Percentiles rank a stretch among this genome's conserved stretches.
These are phyloP conservation scores for Odontesthes bonariensis DNA, from an alignment of 2,113 vertebrate species.

Conservation along the genomic window DNA sequence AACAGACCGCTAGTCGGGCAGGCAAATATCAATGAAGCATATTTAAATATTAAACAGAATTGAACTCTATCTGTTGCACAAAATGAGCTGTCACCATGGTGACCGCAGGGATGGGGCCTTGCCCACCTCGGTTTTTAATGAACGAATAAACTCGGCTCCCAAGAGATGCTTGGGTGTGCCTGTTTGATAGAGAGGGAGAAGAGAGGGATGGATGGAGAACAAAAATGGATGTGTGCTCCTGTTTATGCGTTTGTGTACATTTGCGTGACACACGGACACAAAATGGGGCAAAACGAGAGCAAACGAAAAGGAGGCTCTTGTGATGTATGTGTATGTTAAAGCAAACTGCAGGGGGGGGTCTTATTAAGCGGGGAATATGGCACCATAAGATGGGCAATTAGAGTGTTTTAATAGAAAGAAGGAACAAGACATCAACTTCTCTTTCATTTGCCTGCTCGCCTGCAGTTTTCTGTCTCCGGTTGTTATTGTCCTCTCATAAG, in stretches of 20 bases:
- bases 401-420: constrained; percentile 53
- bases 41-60: constrained; percentile 54
- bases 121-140: constrained; percentile 43
- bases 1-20: constrained; percentile 13
- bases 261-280: neutral
- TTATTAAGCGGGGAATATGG: constrained; percentile 62
- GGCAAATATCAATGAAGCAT: constrained; percentile 23
- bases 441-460: constrained; percentile 16
- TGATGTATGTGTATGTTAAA: constrained; percentile 38
- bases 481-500: neutral
- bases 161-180: neutral
- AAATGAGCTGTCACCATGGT: constrained; percentile 44
- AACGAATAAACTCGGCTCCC: constrained; percentile 41
- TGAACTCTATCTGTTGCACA: constrained; percentile 30
- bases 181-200: constrained; percentile 17
- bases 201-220: neutral
- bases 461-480: neutral
- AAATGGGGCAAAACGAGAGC: constrained; percentile 26
- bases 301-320: constrained; percentile 18
- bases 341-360: constrained; percentile 41
- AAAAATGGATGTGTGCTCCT: constrained; percentile 22
- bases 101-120: constrained; percentile 45
- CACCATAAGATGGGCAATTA: constrained; percentile 55
- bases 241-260: neutral
- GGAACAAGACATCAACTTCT: constrained; percentile 9